Percentiles rank a stretch among this genome's conserved stretches.
These are phyloP conservation scores for Villa cingulata DNA, from an alignment of 2,888 invertebrate species.

Conservation along the genomic window DNA sequence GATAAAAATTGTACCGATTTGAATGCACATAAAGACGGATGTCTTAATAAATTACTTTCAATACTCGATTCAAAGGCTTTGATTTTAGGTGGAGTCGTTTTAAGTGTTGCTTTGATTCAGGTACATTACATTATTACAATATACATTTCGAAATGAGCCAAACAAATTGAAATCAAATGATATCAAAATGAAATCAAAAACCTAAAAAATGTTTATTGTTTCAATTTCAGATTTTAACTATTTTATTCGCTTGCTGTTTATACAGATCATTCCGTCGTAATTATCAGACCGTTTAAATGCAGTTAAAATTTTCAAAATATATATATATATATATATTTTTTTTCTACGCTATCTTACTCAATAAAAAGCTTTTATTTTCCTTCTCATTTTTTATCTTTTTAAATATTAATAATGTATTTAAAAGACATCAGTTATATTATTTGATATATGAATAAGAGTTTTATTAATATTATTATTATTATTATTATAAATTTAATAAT, in stretches of 20 bases:
- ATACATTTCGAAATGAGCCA: too few species aligned
- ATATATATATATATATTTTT: background rate
- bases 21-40: constrained; percentile 47
- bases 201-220: background rate
- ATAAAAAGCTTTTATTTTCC: background rate
- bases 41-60: constrained; percentile 47
- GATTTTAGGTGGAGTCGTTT: constrained; percentile 67
- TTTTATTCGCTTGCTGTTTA: constrained; percentile 84
- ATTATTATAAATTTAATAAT: too few species aligned
- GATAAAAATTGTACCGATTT: constrained; percentile 36
- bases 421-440: too few species aligned
- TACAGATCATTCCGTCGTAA: constrained; percentile 85
- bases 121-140: constrained; percentile 37
- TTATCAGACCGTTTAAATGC: constrained; percentile 71
- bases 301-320: too few species aligned
- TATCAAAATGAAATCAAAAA: too few species aligned
- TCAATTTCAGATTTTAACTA: constrained; percentile 62
- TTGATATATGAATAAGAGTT: background rate
- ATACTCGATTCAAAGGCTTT: constrained; percentile 57
- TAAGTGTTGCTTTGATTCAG: constrained; percentile 77
- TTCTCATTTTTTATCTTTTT: too few species aligned
- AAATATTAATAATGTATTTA: too few species aligned
- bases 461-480: background rate
- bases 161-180: too few species aligned
- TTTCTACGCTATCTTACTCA: background rate